phyloP scores from a whole-genome alignment of 2,797 vertebrate genomes.

The Propithecus perrieri region DNA sequence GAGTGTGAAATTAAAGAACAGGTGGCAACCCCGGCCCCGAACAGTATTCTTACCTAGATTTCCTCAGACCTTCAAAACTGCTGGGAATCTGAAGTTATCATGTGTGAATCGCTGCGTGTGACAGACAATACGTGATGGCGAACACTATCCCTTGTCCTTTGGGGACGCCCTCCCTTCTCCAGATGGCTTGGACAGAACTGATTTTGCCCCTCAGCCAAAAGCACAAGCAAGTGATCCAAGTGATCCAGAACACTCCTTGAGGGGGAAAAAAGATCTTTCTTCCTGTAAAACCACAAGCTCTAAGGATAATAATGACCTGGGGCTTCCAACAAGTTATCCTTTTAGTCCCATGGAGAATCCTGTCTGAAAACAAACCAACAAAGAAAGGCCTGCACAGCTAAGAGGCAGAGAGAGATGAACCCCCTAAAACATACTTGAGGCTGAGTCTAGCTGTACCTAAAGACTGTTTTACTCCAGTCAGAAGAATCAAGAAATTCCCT shows the following conservation, averaged over 20 bases:
- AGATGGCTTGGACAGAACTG: not conserved
- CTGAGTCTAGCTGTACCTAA: not conserved
- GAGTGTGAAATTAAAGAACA: not conserved
- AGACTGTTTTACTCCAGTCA: not conserved
- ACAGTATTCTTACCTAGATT: not conserved
- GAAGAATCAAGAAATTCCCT: not conserved
- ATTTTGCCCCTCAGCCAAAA: not conserved
- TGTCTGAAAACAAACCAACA: constrained; percentile 28
- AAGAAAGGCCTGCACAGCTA: not conserved
- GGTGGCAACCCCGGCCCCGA: not conserved
- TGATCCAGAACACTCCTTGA: not conserved
- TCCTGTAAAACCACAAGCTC: not conserved
- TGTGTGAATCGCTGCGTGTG: not conserved
- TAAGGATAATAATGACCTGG: not conserved
- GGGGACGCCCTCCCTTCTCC: not conserved
- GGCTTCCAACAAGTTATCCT: not conserved
- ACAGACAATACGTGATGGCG: not conserved
- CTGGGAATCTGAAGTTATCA: not conserved
- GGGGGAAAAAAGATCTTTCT: not conserved
- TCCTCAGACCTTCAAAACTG: not conserved
- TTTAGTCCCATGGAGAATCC: not conserved
- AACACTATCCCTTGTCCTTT: not conserved
- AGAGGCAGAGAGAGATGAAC: not conserved
- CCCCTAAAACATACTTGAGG: not conserved
- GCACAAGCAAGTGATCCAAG: not conserved